Evolutionary conservation across 1,140 invertebrate genomes (phyloP).

Genomic region (Hyphantria cunea): DNA sequence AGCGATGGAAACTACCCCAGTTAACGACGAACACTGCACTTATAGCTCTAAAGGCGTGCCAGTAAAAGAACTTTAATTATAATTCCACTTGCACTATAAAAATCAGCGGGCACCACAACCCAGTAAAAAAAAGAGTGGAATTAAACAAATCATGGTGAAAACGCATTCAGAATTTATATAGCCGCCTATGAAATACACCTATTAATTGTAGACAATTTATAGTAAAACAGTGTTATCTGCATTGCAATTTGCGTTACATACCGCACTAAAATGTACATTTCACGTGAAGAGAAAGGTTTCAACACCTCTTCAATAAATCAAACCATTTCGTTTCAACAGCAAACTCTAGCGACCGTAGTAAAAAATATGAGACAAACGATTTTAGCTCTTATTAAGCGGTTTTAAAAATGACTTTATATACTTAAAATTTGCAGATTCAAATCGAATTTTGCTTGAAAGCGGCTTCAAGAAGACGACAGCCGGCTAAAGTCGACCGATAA

Average conservation of each 20-base stretch:
- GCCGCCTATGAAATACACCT: not conserved
- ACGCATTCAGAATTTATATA: no score
- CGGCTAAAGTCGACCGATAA: constrained; percentile 16
- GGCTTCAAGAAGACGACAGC: constrained; percentile 9
- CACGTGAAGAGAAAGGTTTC: constrained; percentile 31
- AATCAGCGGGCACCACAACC: not conserved
- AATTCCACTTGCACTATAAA: constrained; percentile 14
- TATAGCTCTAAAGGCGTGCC: constrained; percentile 10
- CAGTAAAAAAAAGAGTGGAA: not conserved
- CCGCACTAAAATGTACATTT: constrained; percentile 27
- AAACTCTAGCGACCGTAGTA: constrained; percentile 8
- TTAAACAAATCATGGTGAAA: not conserved
- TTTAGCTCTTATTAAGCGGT: not conserved
- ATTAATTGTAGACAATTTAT: not conserved
- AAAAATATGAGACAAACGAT: constrained; percentile 2
- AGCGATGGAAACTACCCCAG: constrained; percentile 23
- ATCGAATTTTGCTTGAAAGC: constrained; percentile 1
- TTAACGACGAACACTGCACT: constrained; percentile 24
- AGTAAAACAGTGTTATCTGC: constrained; percentile 12
- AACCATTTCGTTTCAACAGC: constrained; percentile 14
- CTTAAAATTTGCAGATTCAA: not conserved
- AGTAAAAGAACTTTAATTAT: constrained; percentile 14
- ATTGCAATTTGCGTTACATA: constrained; percentile 29
- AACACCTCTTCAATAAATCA: constrained; percentile 28
- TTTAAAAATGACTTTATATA: not conserved